A percentile compares a stretch with the other conserved stretches of the same genome.
Evolutionary conservation across 2,113 vertebrate genomes (phyloP).

Genomic region (Onychostoma macrolepis): DNA sequence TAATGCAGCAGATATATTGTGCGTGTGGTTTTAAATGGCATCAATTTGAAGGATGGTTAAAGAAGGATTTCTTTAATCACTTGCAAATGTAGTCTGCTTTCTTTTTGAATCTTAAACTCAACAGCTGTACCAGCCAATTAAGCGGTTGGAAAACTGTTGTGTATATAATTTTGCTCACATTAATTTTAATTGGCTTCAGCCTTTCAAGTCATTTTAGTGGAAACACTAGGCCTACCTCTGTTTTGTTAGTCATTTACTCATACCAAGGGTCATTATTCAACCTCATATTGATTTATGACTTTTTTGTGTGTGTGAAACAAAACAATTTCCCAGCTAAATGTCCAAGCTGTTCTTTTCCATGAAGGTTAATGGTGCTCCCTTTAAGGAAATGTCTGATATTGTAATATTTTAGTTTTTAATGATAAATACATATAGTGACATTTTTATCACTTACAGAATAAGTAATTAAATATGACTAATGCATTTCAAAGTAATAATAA

Average conservation of each 20-base stretch:
- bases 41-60: not conserved
- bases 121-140: slow-evolving; percentile 9
- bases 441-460: too few relatives aligned
- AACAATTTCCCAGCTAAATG: not conserved
- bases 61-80: not conserved
- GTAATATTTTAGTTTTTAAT: not conserved
- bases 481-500: too few relatives aligned
- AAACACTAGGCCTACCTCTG: not conserved
- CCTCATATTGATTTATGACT: not conserved
- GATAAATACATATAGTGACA: not conserved
- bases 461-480: not conserved
- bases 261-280: too few relatives aligned
- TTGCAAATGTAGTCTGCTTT: slow-evolving; percentile 7
- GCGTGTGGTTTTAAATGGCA: not conserved
- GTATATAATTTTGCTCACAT: not conserved
- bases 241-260: not conserved
- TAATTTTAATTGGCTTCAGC: not conserved
- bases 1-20: not conserved
- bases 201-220: not conserved
- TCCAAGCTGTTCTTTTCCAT: not conserved
- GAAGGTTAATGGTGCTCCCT: not conserved
- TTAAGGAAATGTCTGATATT: not conserved
- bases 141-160: not conserved
- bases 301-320: not conserved
- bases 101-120: not conserved